phyloP scores from a whole-genome alignment of 2,888 invertebrate species.

The Drosophila maculinotata region DNA sequence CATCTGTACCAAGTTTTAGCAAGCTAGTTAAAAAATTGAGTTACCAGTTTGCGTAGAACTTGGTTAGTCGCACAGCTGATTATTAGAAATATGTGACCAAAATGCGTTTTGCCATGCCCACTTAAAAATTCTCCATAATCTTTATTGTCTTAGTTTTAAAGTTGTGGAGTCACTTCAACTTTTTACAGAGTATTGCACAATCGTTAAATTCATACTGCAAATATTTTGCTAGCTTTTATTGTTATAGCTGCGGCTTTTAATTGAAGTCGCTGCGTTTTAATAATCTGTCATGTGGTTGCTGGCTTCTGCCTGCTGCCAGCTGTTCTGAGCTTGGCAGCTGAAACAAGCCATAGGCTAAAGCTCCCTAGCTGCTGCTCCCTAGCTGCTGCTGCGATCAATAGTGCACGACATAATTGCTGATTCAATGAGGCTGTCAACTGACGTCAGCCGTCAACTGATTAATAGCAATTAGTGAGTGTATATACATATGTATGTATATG shows the following conservation, averaged over 20 bases:
- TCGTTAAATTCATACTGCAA: background rate
- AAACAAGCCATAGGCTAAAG: conserved; percentile 36
- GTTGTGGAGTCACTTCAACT: background rate
- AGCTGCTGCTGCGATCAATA: conserved; percentile 59
- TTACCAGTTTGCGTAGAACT: too few relatives aligned
- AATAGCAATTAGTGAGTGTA: conserved; percentile 64
- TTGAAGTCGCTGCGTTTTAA: conserved; percentile 51
- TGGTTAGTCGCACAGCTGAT: too few relatives aligned
- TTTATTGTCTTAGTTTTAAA: background rate
- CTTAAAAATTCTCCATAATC: background rate
- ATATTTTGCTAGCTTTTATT: background rate
- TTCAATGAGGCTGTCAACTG: conserved; percentile 66
- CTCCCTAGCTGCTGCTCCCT: conserved; percentile 5
- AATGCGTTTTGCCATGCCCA: too few relatives aligned
- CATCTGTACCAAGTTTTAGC: too few relatives aligned
- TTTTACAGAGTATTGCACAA: background rate
- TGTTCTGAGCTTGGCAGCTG: conserved; percentile 19
- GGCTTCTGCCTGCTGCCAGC: background rate
- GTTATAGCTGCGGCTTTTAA: conserved; percentile 34
- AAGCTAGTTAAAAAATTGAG: too few relatives aligned
- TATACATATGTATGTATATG: background rate
- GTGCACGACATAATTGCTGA: conserved; percentile 70
- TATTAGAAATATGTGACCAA: too few relatives aligned
- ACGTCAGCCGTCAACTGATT: conserved; percentile 65
- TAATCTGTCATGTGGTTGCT: conserved; percentile 37